Evolutionary conservation across 2,888 invertebrate genomes (phyloP).

Genomic region (Stenichneumon culpator): DNA sequence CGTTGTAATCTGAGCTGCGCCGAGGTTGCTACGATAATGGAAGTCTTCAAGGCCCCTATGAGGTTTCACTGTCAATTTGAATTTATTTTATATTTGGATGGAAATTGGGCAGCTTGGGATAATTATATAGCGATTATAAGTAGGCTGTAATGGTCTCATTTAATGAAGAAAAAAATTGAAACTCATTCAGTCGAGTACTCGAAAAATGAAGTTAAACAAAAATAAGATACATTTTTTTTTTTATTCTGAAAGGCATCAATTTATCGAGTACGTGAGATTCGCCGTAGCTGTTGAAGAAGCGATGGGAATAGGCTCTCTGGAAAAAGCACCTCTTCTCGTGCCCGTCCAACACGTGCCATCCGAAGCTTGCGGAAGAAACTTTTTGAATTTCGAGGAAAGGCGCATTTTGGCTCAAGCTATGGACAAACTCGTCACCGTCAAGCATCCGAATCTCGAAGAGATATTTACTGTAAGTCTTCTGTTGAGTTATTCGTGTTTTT

Average conservation of each 20-base stretch:
- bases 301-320: slow-evolving; percentile 88
- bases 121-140: too few relatives aligned
- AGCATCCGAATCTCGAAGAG: slow-evolving; percentile 90
- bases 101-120: not conserved
- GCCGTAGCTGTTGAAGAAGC: slow-evolving; percentile 90
- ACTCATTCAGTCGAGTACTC: too few relatives aligned
- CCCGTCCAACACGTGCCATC: slow-evolving; percentile 91
- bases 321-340: slow-evolving; percentile 89
- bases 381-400: slow-evolving; percentile 92
- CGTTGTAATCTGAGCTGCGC: slow-evolving; percentile 89
- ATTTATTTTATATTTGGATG: slow-evolving; percentile 2
- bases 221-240: not conserved
- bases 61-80: slow-evolving; percentile 71
- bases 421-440: slow-evolving; percentile 89
- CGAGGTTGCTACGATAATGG: slow-evolving; percentile 90
- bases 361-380: slow-evolving; percentile 88
- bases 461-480: slow-evolving; percentile 87
- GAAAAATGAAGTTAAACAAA: too few relatives aligned
- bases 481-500: not conserved
- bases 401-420: slow-evolving; percentile 88
- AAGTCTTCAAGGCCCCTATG: slow-evolving; percentile 86
- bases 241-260: slow-evolving; percentile 68
- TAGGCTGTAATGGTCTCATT: not conserved
- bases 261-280: slow-evolving; percentile 89
- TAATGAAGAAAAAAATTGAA: not conserved